Base-by-base conservation (phyloP, 2,797 vertebrate genomes). In the Chaenodraco wilsoni region DNA sequence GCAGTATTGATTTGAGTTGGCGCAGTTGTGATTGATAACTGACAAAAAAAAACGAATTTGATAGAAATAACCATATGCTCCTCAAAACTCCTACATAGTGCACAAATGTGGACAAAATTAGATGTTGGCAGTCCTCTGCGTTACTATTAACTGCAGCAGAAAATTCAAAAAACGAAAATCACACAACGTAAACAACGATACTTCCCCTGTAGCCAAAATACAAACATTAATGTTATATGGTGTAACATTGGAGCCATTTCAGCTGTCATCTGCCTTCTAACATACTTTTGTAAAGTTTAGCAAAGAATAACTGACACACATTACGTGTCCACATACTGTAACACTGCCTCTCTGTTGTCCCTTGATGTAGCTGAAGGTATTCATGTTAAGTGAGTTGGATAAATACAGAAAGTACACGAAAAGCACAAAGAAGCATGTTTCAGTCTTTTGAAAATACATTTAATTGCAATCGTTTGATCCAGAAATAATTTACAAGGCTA, bases 21-120 rank as follows among this genome's bases (percentile, higher is more conserved):
- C 45, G 3, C 27, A 14, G 14, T 21, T 61, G 37, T 43, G 27
- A n/a, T 15, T 2, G 16, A 46, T 37, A 37, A 37, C 33, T 37
- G 27, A 27, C 27, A 27, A 27, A 27, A 4, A 27, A 27, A 27
- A 27, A 4, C 27, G 1, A 27, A 37, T 37, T 37, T 37, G 6
- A 17, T n/a, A 44, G 37, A 60, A 54, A 52, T 5, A 44, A 57
- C 14, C 61, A 14, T 27, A 57, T 11, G 11, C 51, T 72, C 50
- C 15, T 27, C 1, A 41, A 54, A 64, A 27, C 12, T 31, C 11
- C 15, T 3, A 44, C 3, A 44, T 3, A 11, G 13, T 31, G 21
- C 6, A 37, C 7, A 3, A 15, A 44, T 43, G 12, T 15, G 5
- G 14, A 5, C 33, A 33, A n/a, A 50, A 41, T 50, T 21, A 71